Conservation (phyloP, 2,888 invertebrate species). For the Crepidodera aurea region DNA sequence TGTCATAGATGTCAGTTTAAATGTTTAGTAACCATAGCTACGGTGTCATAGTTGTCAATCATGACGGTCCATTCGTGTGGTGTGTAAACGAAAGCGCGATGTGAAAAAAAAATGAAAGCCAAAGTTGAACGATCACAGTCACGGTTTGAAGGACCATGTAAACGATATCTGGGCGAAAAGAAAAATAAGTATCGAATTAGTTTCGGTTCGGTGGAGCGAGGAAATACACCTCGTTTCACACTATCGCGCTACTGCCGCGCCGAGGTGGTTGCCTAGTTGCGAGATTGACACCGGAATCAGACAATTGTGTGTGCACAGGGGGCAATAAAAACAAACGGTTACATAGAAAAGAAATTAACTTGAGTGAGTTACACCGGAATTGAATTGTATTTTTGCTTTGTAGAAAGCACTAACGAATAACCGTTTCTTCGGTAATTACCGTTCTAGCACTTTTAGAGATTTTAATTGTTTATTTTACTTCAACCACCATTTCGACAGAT, state of each 20-base stretch:
- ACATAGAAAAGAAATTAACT: slow-evolving; percentile 23
- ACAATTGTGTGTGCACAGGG: background rate
- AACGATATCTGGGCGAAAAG: slow-evolving; percentile 56
- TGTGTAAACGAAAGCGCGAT: slow-evolving; percentile 1
- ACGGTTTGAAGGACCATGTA: slow-evolving; percentile 56
- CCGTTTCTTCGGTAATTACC: too few species aligned
- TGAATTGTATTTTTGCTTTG: background rate
- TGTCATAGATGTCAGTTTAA: too few species aligned
- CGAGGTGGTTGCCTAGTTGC: slow-evolving; percentile 14
- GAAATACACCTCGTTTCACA: slow-evolving; percentile 61
- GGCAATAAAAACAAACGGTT: slow-evolving; percentile 1
- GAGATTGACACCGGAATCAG: background rate
- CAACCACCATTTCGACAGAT: too few species aligned
- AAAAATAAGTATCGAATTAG: slow-evolving; percentile 60
- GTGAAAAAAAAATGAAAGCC: slow-evolving; percentile 14
- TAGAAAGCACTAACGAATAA: background rate
- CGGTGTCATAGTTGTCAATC: too few species aligned
- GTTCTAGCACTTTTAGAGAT: too few species aligned
- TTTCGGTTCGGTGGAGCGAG: slow-evolving; percentile 57
- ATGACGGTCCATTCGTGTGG: too few species aligned
- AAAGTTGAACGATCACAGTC: slow-evolving; percentile 43
- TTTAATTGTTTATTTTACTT: too few species aligned
- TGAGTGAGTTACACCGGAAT: slow-evolving; percentile 12
- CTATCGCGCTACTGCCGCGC: slow-evolving; percentile 54
- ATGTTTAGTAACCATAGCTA: too few species aligned